A percentile compares a stretch with the other conserved stretches of the same genome.
These are phyloP conservation scores for Tridacna crocea DNA, from an alignment of 2,888 invertebrate species.

Conservation along the genomic window DNA sequence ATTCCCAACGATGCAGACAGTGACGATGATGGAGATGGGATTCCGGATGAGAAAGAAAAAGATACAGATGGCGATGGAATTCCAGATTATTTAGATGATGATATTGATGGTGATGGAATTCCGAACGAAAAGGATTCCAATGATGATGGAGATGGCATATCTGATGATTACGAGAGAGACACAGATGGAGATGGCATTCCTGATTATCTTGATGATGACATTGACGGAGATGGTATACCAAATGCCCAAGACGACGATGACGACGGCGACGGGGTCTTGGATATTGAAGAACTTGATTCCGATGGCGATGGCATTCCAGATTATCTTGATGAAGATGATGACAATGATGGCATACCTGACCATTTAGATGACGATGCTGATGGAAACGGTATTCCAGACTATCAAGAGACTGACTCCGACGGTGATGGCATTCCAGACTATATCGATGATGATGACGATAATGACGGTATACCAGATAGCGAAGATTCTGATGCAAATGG, in stretches of 20 bases:
- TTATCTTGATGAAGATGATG: constrained; percentile 67
- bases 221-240: constrained; percentile 78
- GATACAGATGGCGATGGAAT: constrained; percentile 78
- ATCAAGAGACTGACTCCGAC: constrained; percentile 71
- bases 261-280: constrained; percentile 76
- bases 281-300: constrained; percentile 66
- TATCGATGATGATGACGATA: constrained; percentile 65
- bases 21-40: constrained; percentile 79
- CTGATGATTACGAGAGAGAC: constrained; percentile 73
- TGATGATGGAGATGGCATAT: constrained; percentile 76
- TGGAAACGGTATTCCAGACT: constrained; percentile 68
- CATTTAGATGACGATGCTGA: constrained; percentile 64
- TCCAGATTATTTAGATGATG: constrained; percentile 70
- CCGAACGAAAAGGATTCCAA: constrained; percentile 75
- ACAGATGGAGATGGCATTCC: constrained; percentile 77
- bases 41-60: constrained; percentile 70
- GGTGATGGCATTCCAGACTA: constrained; percentile 80
- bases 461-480: constrained; percentile 71
- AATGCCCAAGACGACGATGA: constrained; percentile 75
- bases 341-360: constrained; percentile 73
- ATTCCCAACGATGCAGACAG: constrained; percentile 78
- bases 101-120: constrained; percentile 79
- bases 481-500: constrained; percentile 77
- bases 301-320: constrained; percentile 81
- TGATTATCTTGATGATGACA: constrained; percentile 74